Evolutionary conservation across 2,113 vertebrate genomes (phyloP).

Genomic region (Dasyprocta punctata): DNA sequence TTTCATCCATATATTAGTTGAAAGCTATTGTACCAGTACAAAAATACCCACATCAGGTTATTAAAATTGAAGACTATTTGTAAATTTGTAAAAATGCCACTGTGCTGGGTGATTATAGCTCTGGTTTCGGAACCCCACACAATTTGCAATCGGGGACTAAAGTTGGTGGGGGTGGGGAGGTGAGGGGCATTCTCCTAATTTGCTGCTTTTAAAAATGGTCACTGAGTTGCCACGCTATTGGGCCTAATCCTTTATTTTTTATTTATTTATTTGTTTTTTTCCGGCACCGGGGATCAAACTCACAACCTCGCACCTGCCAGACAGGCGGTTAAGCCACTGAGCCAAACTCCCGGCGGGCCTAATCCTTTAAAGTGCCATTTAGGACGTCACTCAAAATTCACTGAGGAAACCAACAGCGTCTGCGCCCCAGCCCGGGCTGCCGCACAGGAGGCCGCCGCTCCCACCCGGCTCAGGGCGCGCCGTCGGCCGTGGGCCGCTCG

Average conservation of each 20-base stretch:
- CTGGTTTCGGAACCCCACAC: conserved; percentile 69
- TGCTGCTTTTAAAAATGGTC: conserved; percentile 79
- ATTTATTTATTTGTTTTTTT: too few relatives aligned
- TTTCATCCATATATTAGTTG: conserved; percentile 40
- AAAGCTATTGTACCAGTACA: conserved; percentile 70
- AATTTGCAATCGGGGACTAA: conserved; percentile 54
- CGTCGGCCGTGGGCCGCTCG: conserved; percentile 83
- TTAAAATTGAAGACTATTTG: conserved; percentile 61
- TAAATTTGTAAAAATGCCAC: conserved; percentile 65
- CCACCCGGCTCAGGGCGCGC: conserved; percentile 66
- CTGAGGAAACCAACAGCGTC: conserved; percentile 56
- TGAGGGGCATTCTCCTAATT: conserved; percentile 62
- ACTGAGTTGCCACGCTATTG: conserved; percentile 76
- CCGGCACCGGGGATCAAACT: too few relatives aligned
- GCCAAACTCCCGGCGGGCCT: too few relatives aligned
- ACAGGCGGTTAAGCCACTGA: too few relatives aligned
- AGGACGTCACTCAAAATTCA: conserved; percentile 71
- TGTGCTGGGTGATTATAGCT: background rate
- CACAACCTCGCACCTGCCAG: too few relatives aligned
- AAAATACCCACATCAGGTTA: conserved; percentile 63
- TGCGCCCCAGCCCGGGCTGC: background rate
- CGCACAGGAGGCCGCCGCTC: background rate
- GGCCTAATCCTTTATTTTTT: conserved; percentile 79
- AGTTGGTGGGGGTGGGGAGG: background rate
- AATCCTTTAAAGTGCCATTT: conserved; percentile 84